Evolutionary conservation across 2,888 invertebrate species (phyloP), one percentile per base, ranked within the genome.

Genomic region (Lithodes maja): DNA sequence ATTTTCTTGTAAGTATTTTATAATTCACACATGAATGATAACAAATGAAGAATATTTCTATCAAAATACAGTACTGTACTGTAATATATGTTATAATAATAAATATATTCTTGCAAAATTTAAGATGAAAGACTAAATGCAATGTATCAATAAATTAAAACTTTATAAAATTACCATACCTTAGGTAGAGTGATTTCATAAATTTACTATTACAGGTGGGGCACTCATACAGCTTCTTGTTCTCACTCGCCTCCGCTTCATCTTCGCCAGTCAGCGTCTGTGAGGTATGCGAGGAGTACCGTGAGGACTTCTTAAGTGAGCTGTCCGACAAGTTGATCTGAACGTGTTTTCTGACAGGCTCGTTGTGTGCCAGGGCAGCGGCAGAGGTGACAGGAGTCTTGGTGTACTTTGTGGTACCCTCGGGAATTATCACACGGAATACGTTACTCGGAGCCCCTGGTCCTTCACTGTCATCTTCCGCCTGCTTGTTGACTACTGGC

Each of bases 151-250:
- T 50, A 55, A 15, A 50, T 49, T 2, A 78, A 49, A 84, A 78
- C 49, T 53, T 83, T 69, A 50, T 12, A 82, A 87, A n/a, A 15
- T 17, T 17, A 54, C 49, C 50, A 33, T 69, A 91, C 91, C 89
- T 89, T 75, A 91, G 84, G 69, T 86, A 89, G 17, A 89, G 80
- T 9, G 89, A 74, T 9, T 82, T 80, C 89, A 91, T 87, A 71
- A 91, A 91, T 80, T 91, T 91, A 79, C 91, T 90, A 53, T 91
- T 91, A 55, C 91, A 91, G 53, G 87, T 91, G 17, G 87, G 85
- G 55, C 91, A 91, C 17, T 89, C 89, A 79, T 89, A 91, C 12
- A 91, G 53, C 52, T 61, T 89, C 78, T 78, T 85, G 54, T 53
- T 84, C 33, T 90, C 87, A 17, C 17, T 68, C 2, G 55, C 50